Percentiles rank a stretch among this genome's conserved stretches.
Conservation (phyloP, 2,113 vertebrate species). For the Coptodon rendalli region DNA sequence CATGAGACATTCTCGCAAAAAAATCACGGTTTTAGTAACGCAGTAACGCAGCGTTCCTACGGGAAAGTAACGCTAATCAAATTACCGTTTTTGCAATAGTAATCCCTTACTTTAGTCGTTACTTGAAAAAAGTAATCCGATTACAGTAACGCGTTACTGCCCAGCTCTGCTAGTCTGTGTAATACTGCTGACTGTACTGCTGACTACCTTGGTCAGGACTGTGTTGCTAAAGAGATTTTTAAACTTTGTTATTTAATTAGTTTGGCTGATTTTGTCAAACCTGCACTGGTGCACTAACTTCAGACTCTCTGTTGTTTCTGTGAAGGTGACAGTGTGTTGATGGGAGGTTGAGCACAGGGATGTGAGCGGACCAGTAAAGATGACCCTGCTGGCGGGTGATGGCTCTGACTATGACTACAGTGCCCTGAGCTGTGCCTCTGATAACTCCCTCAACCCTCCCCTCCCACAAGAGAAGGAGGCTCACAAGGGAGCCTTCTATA, state of each 20-base stretch:
- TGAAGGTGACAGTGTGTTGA: conserved; percentile 26
- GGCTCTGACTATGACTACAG: conserved; percentile 97
- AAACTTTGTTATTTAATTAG: background rate
- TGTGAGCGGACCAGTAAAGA: conserved; percentile 80
- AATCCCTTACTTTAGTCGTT: too few relatives aligned
- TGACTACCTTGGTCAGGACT: background rate
- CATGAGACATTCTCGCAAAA: too few relatives aligned
- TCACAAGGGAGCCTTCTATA: conserved; percentile 90
- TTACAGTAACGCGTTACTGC: too few relatives aligned
- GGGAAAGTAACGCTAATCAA: too few relatives aligned
- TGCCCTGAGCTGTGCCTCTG: conserved; percentile 90
- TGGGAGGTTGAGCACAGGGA: conserved; percentile 63
- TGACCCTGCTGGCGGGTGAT: conserved; percentile 93
- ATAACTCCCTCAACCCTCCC: conserved; percentile 79
- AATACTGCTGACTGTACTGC: background rate
- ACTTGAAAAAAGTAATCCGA: too few relatives aligned
- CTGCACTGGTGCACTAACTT: background rate
- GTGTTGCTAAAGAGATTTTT: background rate
- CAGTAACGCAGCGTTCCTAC: too few relatives aligned
- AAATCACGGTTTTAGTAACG: too few relatives aligned
- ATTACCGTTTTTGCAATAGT: too few relatives aligned
- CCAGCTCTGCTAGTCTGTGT: background rate
- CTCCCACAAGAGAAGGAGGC: conserved; percentile 79
- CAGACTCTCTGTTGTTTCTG: background rate
- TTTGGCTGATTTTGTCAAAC: background rate